These are phyloP conservation scores for Danio kyathit DNA, from an alignment of 2,797 vertebrate genomes.

Conservation along the genomic window DNA sequence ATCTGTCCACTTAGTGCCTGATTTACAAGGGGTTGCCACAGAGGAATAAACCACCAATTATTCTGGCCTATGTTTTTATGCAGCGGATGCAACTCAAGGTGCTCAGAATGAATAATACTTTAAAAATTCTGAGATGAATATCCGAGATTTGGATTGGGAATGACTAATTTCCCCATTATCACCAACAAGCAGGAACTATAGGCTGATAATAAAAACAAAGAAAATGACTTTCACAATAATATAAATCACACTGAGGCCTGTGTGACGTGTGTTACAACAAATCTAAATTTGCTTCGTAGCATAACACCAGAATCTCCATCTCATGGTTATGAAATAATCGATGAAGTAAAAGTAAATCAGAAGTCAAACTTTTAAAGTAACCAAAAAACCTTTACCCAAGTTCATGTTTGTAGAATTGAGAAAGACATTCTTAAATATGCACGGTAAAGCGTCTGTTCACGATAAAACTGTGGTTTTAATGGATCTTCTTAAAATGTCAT, in stretches of 20 bases:
- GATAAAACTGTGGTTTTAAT: conserved; percentile 9
- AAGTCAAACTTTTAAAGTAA: conserved; percentile 51
- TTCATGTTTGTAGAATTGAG: conserved; percentile 27
- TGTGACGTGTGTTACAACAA: neutral
- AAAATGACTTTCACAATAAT: neutral
- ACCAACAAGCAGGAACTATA: neutral
- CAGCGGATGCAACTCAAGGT: neutral
- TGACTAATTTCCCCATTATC: neutral
- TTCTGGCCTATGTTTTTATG: too few relatives aligned
- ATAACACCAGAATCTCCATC: conserved; percentile 1
- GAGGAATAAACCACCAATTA: too few relatives aligned
- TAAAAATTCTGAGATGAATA: neutral
- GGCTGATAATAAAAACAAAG: neutral
- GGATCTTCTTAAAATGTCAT: conserved; percentile 11
- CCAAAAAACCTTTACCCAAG: conserved; percentile 6
- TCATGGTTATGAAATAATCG: neutral
- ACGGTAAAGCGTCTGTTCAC: neutral
- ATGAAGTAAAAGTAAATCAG: conserved; percentile 17
- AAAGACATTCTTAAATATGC: conserved; percentile 61
- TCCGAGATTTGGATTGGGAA: neutral
- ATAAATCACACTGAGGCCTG: neutral
- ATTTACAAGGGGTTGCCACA: too few relatives aligned
- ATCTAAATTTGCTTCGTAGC: neutral
- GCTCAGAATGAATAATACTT: neutral
- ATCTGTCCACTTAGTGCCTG: too few relatives aligned